phyloP scores from a whole-genome alignment of 1,140 invertebrate genomes.

The Pollicipes pollicipes region DNA sequence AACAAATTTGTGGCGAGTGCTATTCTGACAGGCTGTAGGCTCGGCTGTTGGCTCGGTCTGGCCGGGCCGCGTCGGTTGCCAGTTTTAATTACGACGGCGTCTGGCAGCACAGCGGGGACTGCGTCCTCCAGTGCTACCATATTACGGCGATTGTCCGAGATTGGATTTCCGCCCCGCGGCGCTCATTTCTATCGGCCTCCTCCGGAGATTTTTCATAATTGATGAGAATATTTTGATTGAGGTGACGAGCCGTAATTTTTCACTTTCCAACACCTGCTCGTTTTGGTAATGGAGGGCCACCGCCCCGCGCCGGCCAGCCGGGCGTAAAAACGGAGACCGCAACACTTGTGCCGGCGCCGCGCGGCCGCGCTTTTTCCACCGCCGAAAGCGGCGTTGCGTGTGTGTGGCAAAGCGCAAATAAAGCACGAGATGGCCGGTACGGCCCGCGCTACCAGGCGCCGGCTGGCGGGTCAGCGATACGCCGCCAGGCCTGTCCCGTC shows the following conservation, averaged over 20 bases:
- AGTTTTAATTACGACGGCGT: background rate
- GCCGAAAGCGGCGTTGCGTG: no score
- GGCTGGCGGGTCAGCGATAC: no score
- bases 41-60: no score
- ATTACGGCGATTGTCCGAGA: background rate
- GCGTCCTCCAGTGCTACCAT: background rate
- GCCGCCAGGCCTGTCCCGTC: no score
- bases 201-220: background rate
- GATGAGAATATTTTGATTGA: conserved; percentile 2
- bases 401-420: no score
- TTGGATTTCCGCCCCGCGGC: background rate
- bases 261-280: background rate
- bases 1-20: background rate
- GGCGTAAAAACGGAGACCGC: no score
- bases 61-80: background rate
- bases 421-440: no score
- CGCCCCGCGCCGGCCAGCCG: no score
- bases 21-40: no score
- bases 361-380: no score
- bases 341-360: no score
- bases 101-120: background rate
- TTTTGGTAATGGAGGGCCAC: background rate
- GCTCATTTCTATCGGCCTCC: background rate
- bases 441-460: no score
- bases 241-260: background rate